These are phyloP conservation scores for Ispidina picta DNA, from an alignment of 2,797 vertebrate species.

Conservation along the genomic window DNA sequence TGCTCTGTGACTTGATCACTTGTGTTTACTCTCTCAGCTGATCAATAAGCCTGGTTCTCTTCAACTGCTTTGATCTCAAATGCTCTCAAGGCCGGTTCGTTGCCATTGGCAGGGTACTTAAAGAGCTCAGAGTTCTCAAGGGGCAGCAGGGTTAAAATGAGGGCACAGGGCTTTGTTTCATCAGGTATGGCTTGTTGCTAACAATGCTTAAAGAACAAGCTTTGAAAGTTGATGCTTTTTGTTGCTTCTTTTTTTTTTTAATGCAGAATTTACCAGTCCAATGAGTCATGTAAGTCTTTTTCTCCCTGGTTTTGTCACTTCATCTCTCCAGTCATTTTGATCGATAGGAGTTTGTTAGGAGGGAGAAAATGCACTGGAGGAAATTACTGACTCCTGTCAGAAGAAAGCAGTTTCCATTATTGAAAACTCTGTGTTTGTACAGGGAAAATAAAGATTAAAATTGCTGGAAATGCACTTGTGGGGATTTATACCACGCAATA, in stretches of 20 bases:
- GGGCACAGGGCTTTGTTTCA: neutral
- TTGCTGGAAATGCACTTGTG: neutral
- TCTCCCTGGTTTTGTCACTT: neutral
- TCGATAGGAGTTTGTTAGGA: neutral
- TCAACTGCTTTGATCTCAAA: neutral
- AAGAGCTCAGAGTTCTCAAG: neutral
- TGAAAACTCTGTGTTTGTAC: neutral
- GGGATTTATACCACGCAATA: neutral
- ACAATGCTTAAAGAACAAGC: neutral
- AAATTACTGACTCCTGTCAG: neutral
- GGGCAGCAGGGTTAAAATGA: neutral
- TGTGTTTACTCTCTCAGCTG: neutral
- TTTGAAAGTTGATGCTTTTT: neutral
- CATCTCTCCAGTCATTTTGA: neutral
- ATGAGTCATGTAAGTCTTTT: neutral
- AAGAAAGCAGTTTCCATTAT: neutral
- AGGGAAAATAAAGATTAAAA: neutral
- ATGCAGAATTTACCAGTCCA: neutral
- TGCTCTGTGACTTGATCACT: neutral
- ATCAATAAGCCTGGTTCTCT: neutral
- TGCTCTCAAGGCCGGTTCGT: neutral
- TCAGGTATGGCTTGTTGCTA: neutral
- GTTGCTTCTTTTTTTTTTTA: neutral
- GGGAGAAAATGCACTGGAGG: neutral
- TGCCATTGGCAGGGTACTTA: neutral